These are phyloP conservation scores for Psilopogon haemacephalus DNA, from an alignment of 2,113 vertebrate species.

Conservation along the genomic window DNA sequence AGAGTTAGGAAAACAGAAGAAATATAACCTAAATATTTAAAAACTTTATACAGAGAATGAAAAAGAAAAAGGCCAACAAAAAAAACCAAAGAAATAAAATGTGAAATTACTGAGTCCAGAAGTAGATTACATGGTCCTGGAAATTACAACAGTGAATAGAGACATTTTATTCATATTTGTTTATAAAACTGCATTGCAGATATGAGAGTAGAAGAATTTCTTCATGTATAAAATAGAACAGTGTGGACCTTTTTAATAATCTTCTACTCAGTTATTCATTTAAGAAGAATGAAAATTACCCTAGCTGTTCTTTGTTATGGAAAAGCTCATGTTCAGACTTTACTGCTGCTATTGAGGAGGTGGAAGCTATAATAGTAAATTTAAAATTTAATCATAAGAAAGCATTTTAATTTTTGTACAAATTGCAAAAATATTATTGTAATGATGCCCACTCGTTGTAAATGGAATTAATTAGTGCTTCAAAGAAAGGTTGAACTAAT, in stretches of 20 bases:
- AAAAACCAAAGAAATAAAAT: background rate
- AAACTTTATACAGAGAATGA: background rate
- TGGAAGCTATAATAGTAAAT: background rate
- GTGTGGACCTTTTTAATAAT: background rate
- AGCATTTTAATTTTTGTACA: background rate
- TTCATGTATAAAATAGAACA: background rate
- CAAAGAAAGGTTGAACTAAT: background rate
- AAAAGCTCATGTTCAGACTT: background rate
- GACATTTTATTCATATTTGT: background rate
- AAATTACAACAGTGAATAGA: background rate
- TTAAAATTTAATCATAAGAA: background rate
- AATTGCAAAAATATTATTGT: background rate
- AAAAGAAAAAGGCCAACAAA: background rate
- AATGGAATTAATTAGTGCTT: background rate
- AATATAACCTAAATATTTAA: background rate
- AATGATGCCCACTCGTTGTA: background rate
- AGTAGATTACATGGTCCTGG: background rate
- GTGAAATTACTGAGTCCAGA: background rate
- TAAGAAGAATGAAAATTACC: background rate
- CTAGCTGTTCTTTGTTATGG: background rate
- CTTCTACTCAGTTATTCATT: background rate
- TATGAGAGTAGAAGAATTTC: background rate
- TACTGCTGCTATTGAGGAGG: background rate
- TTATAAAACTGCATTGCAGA: background rate
- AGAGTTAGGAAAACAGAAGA: background rate